These are phyloP conservation scores for Quiscalus mexicanus DNA, from an alignment of 2,113 vertebrate species.

Conservation along the genomic window DNA sequence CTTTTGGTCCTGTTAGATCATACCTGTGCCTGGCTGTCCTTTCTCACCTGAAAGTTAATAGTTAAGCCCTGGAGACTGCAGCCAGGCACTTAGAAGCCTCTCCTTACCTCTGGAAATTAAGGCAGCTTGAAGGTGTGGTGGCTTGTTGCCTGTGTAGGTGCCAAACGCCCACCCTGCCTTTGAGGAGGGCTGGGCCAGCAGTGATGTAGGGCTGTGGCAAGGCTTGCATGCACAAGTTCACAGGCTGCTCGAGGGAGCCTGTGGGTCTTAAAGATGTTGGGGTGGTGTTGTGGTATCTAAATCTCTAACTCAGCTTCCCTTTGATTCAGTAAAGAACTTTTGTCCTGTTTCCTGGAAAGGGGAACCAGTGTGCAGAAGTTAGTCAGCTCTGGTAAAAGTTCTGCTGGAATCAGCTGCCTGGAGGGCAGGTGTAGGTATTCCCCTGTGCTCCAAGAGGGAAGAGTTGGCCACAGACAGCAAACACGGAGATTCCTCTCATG, in stretches of 20 bases:
- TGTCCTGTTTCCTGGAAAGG: not conserved
- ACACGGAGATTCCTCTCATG: rapidly evolving
- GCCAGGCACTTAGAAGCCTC: not conserved
- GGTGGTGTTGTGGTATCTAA: too few species aligned
- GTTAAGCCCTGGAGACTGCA: not conserved
- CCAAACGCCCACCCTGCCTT: not conserved
- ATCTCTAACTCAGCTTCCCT: not conserved
- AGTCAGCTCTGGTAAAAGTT: not conserved
- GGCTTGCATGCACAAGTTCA: not conserved
- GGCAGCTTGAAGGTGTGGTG: not conserved
- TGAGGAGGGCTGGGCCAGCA: not conserved
- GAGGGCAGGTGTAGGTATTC: not conserved
- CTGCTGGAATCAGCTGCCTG: not conserved
- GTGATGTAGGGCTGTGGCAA: rapidly evolving
- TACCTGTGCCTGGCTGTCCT: not conserved
- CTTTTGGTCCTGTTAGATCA: rapidly evolving
- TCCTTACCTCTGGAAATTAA: not conserved
- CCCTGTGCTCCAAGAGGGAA: not conserved
- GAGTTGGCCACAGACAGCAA: not conserved
- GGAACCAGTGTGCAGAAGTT: not conserved
- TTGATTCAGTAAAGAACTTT: not conserved
- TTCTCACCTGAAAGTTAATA: not conserved
- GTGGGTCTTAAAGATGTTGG: not conserved
- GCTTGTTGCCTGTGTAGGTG: rapidly evolving
- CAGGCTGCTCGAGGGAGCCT: not conserved